These are phyloP conservation scores for Trematocara macrostoma DNA, from an alignment of 2,113 vertebrate genomes.

Conservation along the genomic window DNA sequence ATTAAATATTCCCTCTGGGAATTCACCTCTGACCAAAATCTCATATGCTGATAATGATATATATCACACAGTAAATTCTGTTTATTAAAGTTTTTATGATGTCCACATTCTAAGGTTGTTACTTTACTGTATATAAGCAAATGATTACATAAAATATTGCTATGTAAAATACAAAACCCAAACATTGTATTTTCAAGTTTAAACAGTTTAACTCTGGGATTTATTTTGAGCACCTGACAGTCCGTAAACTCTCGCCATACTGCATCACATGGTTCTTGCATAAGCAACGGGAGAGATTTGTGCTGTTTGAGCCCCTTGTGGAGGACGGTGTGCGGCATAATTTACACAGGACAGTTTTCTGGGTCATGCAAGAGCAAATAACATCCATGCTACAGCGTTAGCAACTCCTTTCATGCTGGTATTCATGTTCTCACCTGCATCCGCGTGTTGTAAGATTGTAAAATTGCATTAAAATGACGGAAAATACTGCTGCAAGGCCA, in stretches of 20 bases:
- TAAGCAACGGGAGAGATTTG: background rate
- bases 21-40: background rate
- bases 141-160: background rate
- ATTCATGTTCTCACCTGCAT: background rate
- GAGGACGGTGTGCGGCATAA: background rate
- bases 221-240: background rate
- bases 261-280: background rate
- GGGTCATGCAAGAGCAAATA: background rate
- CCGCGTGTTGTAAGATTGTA: background rate
- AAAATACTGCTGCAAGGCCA: background rate
- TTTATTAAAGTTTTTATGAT: background rate
- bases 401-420: background rate
- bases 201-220: background rate
- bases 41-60: background rate
- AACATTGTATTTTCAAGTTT: background rate
- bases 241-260: background rate
- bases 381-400: background rate
- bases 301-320: background rate
- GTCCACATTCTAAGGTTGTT: background rate
- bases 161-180: background rate
- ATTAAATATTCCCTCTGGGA: background rate
- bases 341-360: background rate
- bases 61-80: background rate
- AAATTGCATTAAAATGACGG: background rate
- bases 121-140: background rate